Percentiles rank a stretch among this genome's conserved stretches.
Conservation (phyloP, 2,797 vertebrate species). For the Falco biarmicus region DNA sequence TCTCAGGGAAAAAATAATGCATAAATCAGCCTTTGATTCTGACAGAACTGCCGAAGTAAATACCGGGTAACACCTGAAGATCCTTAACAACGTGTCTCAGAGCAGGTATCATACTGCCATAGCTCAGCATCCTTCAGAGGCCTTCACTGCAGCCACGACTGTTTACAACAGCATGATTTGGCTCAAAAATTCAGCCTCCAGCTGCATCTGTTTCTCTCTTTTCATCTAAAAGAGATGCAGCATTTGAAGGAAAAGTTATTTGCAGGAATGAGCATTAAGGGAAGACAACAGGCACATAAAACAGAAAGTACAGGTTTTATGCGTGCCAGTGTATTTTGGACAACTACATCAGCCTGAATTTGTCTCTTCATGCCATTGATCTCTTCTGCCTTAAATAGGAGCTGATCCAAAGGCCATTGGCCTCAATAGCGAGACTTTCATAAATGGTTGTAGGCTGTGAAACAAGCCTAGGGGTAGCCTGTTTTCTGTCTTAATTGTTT, state of each 20-base stretch:
- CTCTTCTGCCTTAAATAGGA: background rate
- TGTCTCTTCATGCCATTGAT: background rate
- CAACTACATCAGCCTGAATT: background rate
- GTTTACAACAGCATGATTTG: background rate
- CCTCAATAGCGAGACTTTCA: background rate
- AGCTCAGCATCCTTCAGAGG: background rate
- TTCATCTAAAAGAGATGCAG: background rate
- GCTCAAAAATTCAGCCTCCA: background rate
- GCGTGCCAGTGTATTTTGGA: background rate
- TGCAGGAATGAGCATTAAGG: background rate
- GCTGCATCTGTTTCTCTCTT: background rate
- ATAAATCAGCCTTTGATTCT: conserved; percentile 1
- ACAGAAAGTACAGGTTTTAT: background rate
- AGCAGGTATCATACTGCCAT: background rate
- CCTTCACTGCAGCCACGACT: background rate
- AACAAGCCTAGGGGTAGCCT: background rate
- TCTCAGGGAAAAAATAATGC: background rate
- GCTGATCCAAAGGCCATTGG: background rate
- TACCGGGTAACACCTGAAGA: background rate
- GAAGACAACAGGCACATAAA: background rate
- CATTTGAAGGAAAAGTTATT: background rate
- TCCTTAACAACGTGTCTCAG: background rate
- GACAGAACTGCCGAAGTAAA: background rate
- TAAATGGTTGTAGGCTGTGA: background rate
- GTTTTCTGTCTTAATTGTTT: background rate